Evolutionary conservation across 2,888 invertebrate genomes (phyloP), one percentile per base, ranked within the genome.

Genomic region (Stratiomys singularior): DNA sequence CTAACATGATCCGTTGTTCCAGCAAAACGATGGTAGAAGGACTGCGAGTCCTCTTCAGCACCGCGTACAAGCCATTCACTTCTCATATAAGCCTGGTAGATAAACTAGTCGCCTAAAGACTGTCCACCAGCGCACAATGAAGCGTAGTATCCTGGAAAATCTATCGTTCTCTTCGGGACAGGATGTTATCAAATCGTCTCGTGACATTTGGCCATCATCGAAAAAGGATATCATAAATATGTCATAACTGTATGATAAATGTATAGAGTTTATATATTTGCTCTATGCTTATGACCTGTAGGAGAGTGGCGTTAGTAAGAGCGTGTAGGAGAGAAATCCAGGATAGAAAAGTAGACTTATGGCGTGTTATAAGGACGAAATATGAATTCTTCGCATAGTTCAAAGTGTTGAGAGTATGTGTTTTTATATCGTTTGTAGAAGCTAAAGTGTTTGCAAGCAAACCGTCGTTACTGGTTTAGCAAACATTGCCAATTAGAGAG

Each of bases 201-300:
- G 74, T 74, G 74, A 74, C 74, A 74, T 74, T 58, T 58, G 60
- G 58, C 60, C 58, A 74, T 74, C 74, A 74, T 74, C 74, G 58
- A 74, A 74, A 74, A 74, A 58, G 74, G 74, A 74, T 74, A 74
- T 74, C 74, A 74, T 74, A 74, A 74, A 74, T 74, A 74, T 58
- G 74, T 74, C 74, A 74, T 74, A 74, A 69, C 21, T 30, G 60
- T 23, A 60, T 74, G 74, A 74, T 74, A 74, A 74, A 74, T 74
- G 74, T 37, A 23, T 37, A 25, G 25, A 58, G 37, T 74, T 37
- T 74, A 11, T 30, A 21, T 46, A 18, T 46, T 60, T 23, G 23
- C 25, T 21, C 21, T 60, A 5, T 21, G 60, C 60, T 52, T 4
- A 60, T 60, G 60, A 25, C 7, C 21, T 7, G 2, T 4, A 60